Base-by-base conservation (phyloP, 2,888 invertebrate genomes). In the Isotomurus palustris region DNA sequence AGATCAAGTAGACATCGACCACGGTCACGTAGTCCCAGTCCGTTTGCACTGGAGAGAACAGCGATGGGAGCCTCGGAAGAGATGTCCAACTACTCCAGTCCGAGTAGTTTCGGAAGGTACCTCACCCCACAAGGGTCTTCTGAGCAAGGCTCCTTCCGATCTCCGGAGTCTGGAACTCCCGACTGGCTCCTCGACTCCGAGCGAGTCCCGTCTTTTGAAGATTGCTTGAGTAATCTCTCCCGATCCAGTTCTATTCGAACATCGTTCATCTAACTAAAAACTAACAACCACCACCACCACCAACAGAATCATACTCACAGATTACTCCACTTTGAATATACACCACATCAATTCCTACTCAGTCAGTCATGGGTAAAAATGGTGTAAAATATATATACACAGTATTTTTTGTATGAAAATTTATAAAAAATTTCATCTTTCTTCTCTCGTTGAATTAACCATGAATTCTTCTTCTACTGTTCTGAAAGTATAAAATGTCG, bases 181-280 rank as follows among this genome's bases (percentile, higher is more conserved):
- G 62, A 62, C 32, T 62, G 62, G 62, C 52, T 62, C 29, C 51
- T 54, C 28, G 53, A 48, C 35, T 38, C 53, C 22, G 57, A 52
- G 53, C 50, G 47, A 44, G 54, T 48, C 27, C 36, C 36, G 36
- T 38, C 53, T 28, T 47, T 27, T 47, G 47, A 47, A 8, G 47
- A 47, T 22, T 47, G 47, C n/a, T 19, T 24, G 28, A 28, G 5
- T n/a, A 47, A 24, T 21, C 48, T 61, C 45, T 61, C 61, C 50
- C 53, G 61, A 51, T 61, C 61, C 48, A 49, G 57, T 54, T 61
- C 61, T 57, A 61, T 61, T 57, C 53, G 54, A 47, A 57, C 57
- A 32, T 50, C 61, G 49, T 50, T 55, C 47, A 38, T 56, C 24
- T 57, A 53, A 47, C 17, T 17, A 24, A 53, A 58, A 36, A 40